Conservation (phyloP, 2,113 vertebrate genomes). For the Sebastes fasciatus region DNA sequence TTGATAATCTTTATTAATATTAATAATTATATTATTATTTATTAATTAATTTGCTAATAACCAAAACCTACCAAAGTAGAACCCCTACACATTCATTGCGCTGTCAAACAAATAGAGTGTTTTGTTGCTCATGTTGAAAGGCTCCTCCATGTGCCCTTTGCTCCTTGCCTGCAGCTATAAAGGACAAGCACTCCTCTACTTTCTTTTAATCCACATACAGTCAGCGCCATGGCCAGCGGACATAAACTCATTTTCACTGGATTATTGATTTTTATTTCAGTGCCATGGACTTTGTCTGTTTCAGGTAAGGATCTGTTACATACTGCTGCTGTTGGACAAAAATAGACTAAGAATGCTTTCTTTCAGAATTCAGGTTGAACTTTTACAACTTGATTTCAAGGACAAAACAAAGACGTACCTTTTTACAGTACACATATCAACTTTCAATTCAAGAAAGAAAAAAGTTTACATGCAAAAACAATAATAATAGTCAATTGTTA, state of each 20-base stretch:
- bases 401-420: neutral
- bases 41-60: no score
- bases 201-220: neutral
- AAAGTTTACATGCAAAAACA: neutral
- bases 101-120: no score
- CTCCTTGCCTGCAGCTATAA: constrained; percentile 63
- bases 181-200: neutral
- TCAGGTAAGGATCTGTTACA: constrained; percentile 71
- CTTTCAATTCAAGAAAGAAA: neutral
- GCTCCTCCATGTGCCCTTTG: constrained; percentile 68
- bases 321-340: neutral
- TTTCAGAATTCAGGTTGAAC: neutral
- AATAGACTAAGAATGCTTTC: neutral
- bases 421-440: neutral
- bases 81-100: no score
- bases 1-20: no score
- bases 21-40: no score
- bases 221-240: constrained; percentile 67
- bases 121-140: neutral
- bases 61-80: no score
- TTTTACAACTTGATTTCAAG: neutral
- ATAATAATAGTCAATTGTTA: neutral
- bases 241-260: constrained; percentile 41
- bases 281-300: constrained; percentile 45
- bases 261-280: constrained; percentile 70